Base-by-base conservation (phyloP, 2,888 invertebrate species). In the Tanytarsus gracilentus region DNA sequence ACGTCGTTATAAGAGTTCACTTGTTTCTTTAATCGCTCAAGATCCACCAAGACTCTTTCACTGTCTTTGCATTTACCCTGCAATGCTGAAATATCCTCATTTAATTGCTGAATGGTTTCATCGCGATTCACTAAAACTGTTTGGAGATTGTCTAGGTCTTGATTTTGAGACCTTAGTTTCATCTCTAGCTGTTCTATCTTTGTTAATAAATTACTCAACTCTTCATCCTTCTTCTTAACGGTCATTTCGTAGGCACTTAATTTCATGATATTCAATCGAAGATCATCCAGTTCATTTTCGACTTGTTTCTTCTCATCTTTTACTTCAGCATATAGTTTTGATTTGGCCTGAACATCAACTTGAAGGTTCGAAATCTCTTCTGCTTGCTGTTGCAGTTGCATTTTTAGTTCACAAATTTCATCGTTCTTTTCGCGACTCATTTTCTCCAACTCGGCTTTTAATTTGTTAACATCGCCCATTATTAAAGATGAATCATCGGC, bases 401-500 rank as follows among this genome's bases (percentile, higher is more conserved):
- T 69, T 67, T 79, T 72, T 60, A 79, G 70, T 62, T 69, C 72
- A 49, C 77, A 75, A 33, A 77, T 69, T 65, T 77, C 75, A 61
- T 77, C 74, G 50, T 76, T 74, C 72, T 66, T 78, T 75, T 65
- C 65, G 23, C 61, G 61, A 29, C 62, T 62, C 21, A 63, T 40
- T 25, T 33, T 61, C 48, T 65, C 62, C 2, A 83, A 67, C 65
- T 79, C 78, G 1, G 69, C 66, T 64, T 78, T 78, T 26, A 83
- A 72, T 64, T 78, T 77, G 49, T 78, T 78, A 3, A 83, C 76
- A 66, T 82, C 80, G 61, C 75, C 61, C 73, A 26, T 27, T n/a
- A 53, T 58, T 1, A 21, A 14, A 33, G 14, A 18, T 14, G 44
- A 64, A 40, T 56, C 70, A 1, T 72, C 72, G 29, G 78, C 70